Evolutionary conservation across 1,140 invertebrate genomes (phyloP).

Genomic region (Sinonovacula constricta): DNA sequence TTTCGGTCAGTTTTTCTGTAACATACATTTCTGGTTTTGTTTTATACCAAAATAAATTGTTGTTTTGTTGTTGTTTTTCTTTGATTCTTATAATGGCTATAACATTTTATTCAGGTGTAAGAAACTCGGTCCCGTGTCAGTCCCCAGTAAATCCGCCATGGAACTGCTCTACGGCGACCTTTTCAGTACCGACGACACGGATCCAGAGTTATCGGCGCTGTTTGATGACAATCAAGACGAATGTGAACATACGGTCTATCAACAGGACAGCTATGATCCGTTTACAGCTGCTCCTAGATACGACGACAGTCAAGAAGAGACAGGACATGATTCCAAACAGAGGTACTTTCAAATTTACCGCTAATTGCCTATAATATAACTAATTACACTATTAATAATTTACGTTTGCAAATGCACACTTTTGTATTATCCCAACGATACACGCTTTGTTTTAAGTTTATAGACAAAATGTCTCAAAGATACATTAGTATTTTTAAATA

Average conservation of each 20-base stretch:
- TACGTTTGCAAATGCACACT: not conserved
- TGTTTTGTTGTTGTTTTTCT: no score
- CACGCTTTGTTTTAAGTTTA: no score
- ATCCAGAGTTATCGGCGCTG: conserved; percentile 32
- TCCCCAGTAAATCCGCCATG: not conserved
- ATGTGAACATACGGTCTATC: not conserved
- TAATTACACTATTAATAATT: not conserved
- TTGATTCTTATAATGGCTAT: no score
- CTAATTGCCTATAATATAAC: not conserved
- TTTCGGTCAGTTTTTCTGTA: no score
- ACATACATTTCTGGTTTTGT: no score
- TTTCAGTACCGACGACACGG: conserved; percentile 1
- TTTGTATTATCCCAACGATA: no score
- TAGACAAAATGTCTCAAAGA: no score
- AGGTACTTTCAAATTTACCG: not conserved
- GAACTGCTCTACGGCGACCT: conserved; percentile 20
- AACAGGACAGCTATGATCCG: not conserved
- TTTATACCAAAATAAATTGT: no score
- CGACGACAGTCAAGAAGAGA: not conserved
- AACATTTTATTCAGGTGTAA: no score
- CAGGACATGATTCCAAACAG: not conserved
- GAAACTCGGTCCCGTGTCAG: not conserved
- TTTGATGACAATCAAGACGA: conserved; percentile 34
- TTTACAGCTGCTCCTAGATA: not conserved
- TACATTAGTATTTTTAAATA: no score